Base-by-base conservation (phyloP, 2,113 vertebrate genomes). In the Pavo muticus region DNA sequence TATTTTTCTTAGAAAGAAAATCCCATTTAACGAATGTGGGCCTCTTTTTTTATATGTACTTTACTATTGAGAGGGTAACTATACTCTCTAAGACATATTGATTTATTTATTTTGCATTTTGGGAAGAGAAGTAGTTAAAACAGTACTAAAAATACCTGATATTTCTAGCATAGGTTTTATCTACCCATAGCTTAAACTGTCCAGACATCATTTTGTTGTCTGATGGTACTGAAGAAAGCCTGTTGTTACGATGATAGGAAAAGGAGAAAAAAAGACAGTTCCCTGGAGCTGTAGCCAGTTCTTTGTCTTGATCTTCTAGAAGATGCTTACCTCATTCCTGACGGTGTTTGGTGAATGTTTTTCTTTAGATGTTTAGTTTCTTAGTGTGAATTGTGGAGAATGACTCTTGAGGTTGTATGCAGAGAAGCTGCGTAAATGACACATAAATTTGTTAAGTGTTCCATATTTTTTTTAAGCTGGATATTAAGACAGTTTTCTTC, bases 1-100 rank as follows among this genome's bases (percentile, higher is more conserved):
- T 94, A 77, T 95, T 88, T 94, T 95, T 60, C 68, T 70, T 15
- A 52, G 23, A 76, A 39, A 92, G 54, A 91, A 92, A 94, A 90
- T 77, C 56, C n/a, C 19, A 64, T 73, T 87, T 91, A 85, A 77
- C 63, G 89, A 87, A 37, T 20, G 17, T 76, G 42, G 64, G 39
- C 25, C 54, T 85, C 60, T 84, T 82, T 87, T 57, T 84, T 63
- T 87, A 60, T 44, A 67, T 17, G 21, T 2, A 29, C 84, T 88
- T 81, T 88, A 40, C 21, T 67, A 30, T 23, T 74, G 35, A 88
- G 76, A 91, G 57, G 16, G 5, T 56, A 77, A 67, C 29, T 39
- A 3, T 88, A 37, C 48, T 68, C 2, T 47, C 39, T 67, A 73
- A 80, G 7, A 42, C 0, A 54, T 73, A 61, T 20, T 3, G 4